Evolutionary conservation across 2,888 invertebrate genomes (phyloP).

Genomic region (Elmis aenea): DNA sequence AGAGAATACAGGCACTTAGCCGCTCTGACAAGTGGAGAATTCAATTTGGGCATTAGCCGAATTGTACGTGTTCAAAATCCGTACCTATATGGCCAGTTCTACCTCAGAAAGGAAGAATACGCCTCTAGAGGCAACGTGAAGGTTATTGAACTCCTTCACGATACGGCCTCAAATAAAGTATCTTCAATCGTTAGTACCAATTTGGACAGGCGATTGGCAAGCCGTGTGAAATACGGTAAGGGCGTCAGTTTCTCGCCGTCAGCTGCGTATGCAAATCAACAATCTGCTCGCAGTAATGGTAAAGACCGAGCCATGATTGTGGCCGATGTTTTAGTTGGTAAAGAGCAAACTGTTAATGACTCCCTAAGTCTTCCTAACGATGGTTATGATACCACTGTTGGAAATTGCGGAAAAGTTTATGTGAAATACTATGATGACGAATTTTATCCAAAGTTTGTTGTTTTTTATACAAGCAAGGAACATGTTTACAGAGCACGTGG

Average conservation of each 20-base stretch:
- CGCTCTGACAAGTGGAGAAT: too few relatives aligned
- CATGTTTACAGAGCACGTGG: too few relatives aligned
- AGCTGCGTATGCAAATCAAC: slow-evolving; percentile 29
- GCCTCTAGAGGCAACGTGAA: slow-evolving; percentile 15
- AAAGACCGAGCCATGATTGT: slow-evolving; percentile 33
- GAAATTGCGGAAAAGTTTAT: slow-evolving; percentile 30
- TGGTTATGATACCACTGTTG: slow-evolving; percentile 35
- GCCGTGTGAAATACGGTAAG: slow-evolving; percentile 30
- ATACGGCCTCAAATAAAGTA: slow-evolving; percentile 28
- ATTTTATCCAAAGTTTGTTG: slow-evolving; percentile 39
- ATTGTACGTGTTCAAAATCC: slow-evolving; percentile 33
- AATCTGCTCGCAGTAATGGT: slow-evolving; percentile 27
- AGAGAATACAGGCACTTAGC: too few relatives aligned
- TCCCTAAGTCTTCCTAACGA: slow-evolving; percentile 24
- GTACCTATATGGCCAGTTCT: slow-evolving; percentile 29
- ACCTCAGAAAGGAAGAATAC: slow-evolving; percentile 31
- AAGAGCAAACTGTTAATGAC: slow-evolving; percentile 14
- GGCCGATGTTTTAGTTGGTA: slow-evolving; percentile 33
- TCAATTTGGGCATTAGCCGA: too few relatives aligned
- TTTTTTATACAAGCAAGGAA: slow-evolving; percentile 25
- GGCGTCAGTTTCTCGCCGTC: slow-evolving; percentile 36
- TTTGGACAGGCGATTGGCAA: slow-evolving; percentile 34
- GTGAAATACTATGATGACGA: slow-evolving; percentile 42
- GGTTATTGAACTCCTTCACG: slow-evolving; percentile 29
- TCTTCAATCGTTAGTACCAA: slow-evolving; percentile 31